Conservation (phyloP, 2,797 vertebrate genomes). For the Lophius americanus region DNA sequence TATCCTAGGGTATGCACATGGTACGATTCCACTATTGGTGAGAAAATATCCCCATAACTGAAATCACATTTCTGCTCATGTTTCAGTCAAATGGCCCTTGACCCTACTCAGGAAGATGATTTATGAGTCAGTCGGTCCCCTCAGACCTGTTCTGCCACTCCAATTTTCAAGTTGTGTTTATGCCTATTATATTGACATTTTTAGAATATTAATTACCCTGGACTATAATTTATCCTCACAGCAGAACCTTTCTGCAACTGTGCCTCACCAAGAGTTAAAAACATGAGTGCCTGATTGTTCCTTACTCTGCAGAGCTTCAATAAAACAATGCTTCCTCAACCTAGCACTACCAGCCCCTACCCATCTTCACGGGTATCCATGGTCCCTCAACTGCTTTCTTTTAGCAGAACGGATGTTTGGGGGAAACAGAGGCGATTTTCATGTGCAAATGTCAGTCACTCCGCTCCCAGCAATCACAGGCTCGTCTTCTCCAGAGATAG, state of each 20-base stretch:
- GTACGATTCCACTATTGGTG: conserved; percentile 61
- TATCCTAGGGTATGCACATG: conserved; percentile 44
- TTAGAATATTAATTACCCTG: conserved; percentile 48
- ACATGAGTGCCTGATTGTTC: conserved; percentile 11
- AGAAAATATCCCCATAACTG: conserved; percentile 59
- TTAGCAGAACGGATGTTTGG: conserved; percentile 79
- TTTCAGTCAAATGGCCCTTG: conserved; percentile 71
- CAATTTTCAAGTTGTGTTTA: conserved; percentile 43
- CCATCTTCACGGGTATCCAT: conserved; percentile 35
- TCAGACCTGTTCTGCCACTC: conserved; percentile 57
- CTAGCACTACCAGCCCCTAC: conserved; percentile 19
- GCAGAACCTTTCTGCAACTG: conserved; percentile 25
- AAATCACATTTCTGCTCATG: conserved; percentile 75
- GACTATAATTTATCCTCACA: conserved; percentile 33
- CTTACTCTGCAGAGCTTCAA: conserved; percentile 8
- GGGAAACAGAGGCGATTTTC: conserved; percentile 82
- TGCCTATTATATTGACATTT: conserved; percentile 63
- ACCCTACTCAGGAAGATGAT: conserved; percentile 75
- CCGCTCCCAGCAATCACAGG: conserved; percentile 85
- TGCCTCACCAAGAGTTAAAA: conserved; percentile 7
- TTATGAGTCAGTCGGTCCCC: conserved; percentile 70
- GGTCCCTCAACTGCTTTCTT: conserved; percentile 78
- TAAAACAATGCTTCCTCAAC: conserved; percentile 29
- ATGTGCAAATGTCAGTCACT: conserved; percentile 89
- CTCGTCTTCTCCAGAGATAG: conserved; percentile 80